Evolutionary conservation across 2,888 invertebrate genomes (phyloP).

Genomic region (Blastobasis lacticolella): DNA sequence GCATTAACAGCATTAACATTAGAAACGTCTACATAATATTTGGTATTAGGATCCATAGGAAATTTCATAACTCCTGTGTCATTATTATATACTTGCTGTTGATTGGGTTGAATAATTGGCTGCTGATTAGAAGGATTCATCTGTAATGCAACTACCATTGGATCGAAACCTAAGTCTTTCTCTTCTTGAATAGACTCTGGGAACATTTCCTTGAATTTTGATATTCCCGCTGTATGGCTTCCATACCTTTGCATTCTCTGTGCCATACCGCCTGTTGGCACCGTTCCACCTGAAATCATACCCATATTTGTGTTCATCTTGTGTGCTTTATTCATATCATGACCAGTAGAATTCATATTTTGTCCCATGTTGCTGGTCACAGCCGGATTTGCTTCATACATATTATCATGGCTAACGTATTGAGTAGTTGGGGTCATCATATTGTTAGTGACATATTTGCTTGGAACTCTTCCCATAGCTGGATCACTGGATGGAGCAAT

Average conservation of each 20-base stretch:
- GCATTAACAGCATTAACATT: slow-evolving; percentile 12
- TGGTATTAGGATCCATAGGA: slow-evolving; percentile 23
- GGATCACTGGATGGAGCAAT: background rate
- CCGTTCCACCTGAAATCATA: no score
- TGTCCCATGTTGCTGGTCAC: background rate
- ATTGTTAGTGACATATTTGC: background rate
- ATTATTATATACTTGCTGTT: slow-evolving; percentile 5
- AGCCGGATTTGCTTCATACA: slow-evolving; percentile 14
- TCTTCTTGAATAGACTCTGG: slow-evolving; percentile 51
- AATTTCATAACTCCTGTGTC: slow-evolving; percentile 4
- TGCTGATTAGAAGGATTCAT: slow-evolving; percentile 64
- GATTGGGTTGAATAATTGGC: slow-evolving; percentile 10
- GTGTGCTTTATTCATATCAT: slow-evolving; percentile 3
- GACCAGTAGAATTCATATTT: background rate
- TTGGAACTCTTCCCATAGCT: background rate
- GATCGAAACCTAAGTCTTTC: slow-evolving; percentile 52
- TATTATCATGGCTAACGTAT: slow-evolving; percentile 24
- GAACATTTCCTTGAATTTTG: slow-evolving; percentile 60
- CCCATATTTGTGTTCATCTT: background rate
- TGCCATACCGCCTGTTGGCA: no score
- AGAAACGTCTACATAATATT: slow-evolving; percentile 12
- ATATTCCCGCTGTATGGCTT: slow-evolving; percentile 41
- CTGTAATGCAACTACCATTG: slow-evolving; percentile 63
- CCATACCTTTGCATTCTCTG: slow-evolving; percentile 20
- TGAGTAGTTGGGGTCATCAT: slow-evolving; percentile 21